Evolutionary conservation across 23 tunicate species (phyloP).

Genomic region (Clavelina lepadiformis): DNA sequence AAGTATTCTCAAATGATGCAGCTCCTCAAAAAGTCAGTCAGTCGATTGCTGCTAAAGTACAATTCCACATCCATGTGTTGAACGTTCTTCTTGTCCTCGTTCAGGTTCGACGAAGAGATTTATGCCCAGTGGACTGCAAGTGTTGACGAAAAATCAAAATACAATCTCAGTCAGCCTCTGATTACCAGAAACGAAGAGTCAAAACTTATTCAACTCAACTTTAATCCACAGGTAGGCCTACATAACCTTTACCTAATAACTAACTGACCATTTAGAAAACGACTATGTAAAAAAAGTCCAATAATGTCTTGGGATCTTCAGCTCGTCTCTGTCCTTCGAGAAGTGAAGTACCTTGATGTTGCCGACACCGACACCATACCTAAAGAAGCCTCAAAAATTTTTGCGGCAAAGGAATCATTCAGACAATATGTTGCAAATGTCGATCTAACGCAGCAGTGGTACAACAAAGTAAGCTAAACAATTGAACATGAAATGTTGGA

Average conservation of each 20-base stretch:
- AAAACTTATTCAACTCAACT: conserved; percentile 70
- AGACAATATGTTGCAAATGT: conserved; percentile 90
- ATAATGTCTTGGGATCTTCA: too few species aligned
- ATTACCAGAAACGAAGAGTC: conserved; percentile 65
- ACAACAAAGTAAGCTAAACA: conserved; percentile 82
- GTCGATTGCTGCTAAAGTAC: too few species aligned
- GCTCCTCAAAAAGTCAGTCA: conserved; percentile 70
- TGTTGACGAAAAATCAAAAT: conserved; percentile 81
- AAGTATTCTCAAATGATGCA: conserved; percentile 85
- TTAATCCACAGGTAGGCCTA: conserved; percentile 77
- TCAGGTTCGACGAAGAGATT: conserved; percentile 62
- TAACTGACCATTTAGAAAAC: too few species aligned
- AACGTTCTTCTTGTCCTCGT: too few species aligned
- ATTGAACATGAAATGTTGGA: too few species aligned
- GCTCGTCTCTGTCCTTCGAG: conserved; percentile 93
- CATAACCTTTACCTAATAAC: too few species aligned
- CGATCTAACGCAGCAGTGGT: conserved; percentile 92
- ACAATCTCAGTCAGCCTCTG: conserved; percentile 83
- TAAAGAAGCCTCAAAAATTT: conserved; percentile 69
- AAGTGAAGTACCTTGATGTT: conserved; percentile 79
- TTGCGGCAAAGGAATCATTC: conserved; percentile 70
- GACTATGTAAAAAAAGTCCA: too few species aligned
- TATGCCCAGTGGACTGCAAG: conserved; percentile 65
- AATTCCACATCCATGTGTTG: too few species aligned
- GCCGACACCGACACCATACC: conserved; percentile 70